Evolutionary conservation across 1,140 invertebrate genomes (phyloP), one percentile per base, ranked within the genome.

Genomic region (Drosophila yakuba): DNA sequence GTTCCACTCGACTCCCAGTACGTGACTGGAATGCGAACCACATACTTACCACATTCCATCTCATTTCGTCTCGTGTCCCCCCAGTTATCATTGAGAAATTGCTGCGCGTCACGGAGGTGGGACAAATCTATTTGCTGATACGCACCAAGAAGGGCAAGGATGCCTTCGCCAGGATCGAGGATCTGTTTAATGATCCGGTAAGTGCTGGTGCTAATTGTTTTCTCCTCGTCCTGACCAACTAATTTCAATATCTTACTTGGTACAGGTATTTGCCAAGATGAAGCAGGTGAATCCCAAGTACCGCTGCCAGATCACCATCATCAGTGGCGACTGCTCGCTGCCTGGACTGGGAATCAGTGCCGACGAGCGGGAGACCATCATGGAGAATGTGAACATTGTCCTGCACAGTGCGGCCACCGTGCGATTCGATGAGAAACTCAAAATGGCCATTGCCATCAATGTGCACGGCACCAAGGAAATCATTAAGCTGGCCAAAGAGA

Each of bases 361-460:
- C 1, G 92, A 94, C 41, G 95, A 97, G 44, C 81, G 89, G 6
- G 81, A 90, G 62, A 77, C 81, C 12, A 78, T 93, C 38, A 71
- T 90, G 50, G 88, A 92, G 71, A 91, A 94, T 91, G 89, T 94
- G 2, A 94, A 95, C 45, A 94, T 98, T 63, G 96, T 99, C 6
- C 97, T 98, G 91, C 97, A 99, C 89, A 96, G 95, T 17, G 98
- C 97, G 0, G 97, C 97, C 1, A 97, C 97, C 1, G 94, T 98
- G 1, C 95, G 96, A 45, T 98, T 98, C 86, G 96, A 98, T 91
- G 97, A 98, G 93, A 95, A 96, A 69, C 92, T 99, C 2, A 95
- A 95, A 84, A 80, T 93, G 25, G 93, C 95, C 0, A 93, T 95
- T 3, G 94, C 93, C 12, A 95, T 95, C 47, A 95, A 96, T 88